phyloP scores from a whole-genome alignment of 2,888 invertebrate species.

The Pasiphila rectangulata region DNA sequence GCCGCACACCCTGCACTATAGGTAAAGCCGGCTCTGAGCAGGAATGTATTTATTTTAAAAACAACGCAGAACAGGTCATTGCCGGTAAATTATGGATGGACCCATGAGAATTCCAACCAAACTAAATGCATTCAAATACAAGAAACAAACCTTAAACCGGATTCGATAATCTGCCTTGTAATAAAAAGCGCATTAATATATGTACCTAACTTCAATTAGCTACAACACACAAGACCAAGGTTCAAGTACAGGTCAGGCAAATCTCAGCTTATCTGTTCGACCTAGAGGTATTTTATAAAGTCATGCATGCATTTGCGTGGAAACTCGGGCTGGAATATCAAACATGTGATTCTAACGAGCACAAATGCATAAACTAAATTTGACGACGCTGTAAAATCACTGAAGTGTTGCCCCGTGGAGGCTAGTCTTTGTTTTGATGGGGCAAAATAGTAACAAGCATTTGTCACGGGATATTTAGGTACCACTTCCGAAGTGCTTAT shows the following conservation, averaged over 20 bases:
- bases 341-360: slow-evolving; percentile 33
- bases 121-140: slow-evolving; percentile 7
- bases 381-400: slow-evolving; percentile 18
- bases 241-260: slow-evolving; percentile 48
- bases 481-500: too few relatives aligned
- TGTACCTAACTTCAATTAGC: slow-evolving; percentile 32
- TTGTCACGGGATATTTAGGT: too few relatives aligned
- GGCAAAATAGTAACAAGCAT: neutral
- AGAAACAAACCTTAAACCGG: slow-evolving; percentile 23
- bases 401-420: neutral
- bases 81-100: too few relatives aligned
- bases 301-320: slow-evolving; percentile 48
- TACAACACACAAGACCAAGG: slow-evolving; percentile 29
- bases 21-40: too few relatives aligned
- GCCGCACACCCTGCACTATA: too few relatives aligned
- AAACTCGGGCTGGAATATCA: slow-evolving; percentile 29
- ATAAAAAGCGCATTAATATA: slow-evolving; percentile 24
- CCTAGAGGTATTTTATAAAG: slow-evolving; percentile 56
- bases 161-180: slow-evolving; percentile 10
- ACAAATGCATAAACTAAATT: slow-evolving; percentile 10
- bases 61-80: too few relatives aligned
- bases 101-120: too few relatives aligned
- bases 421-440: neutral
- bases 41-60: too few relatives aligned
- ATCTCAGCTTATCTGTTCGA: slow-evolving; percentile 54